Conservation (phyloP, 2,888 invertebrate species). For the Orthonevra nobilis region DNA sequence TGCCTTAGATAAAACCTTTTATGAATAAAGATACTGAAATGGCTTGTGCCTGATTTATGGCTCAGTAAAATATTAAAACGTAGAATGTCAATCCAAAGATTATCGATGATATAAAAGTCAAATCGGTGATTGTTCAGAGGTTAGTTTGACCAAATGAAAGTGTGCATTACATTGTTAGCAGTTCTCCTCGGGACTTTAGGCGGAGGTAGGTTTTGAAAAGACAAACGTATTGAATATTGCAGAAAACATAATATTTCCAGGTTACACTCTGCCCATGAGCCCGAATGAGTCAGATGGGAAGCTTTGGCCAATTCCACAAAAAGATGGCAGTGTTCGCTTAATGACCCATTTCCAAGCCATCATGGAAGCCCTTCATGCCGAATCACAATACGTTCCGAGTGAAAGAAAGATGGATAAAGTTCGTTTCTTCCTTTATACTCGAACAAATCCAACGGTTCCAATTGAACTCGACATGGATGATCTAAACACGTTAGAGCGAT, state of each 20-base stretch:
- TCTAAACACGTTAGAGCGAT: slow-evolving; percentile 3
- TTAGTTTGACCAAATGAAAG: no score
- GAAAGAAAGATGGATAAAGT: slow-evolving; percentile 33
- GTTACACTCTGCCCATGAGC: background rate
- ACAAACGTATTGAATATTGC: no score
- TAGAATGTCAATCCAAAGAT: no score
- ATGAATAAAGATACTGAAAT: no score
- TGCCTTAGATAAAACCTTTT: no score
- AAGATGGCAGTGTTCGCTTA: slow-evolving; percentile 11
- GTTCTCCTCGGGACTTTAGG: background rate
- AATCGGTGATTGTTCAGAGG: no score
- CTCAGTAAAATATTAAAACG: no score
- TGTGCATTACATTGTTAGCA: background rate
- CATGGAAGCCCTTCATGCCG: slow-evolving; percentile 9
- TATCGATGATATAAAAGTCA: no score
- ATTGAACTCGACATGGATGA: slow-evolving; percentile 37
- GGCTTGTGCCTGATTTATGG: no score
- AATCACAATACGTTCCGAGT: background rate
- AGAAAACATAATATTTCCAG: no score
- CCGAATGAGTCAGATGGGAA: background rate
- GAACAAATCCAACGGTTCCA: slow-evolving; percentile 34
- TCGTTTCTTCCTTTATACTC: slow-evolving; percentile 55
- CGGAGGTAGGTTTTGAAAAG: background rate
- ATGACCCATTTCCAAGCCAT: slow-evolving; percentile 31
- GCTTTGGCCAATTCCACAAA: slow-evolving; percentile 46